Base-by-base conservation (phyloP, 2,888 invertebrate genomes). In the Synanthedon vespiformis region DNA sequence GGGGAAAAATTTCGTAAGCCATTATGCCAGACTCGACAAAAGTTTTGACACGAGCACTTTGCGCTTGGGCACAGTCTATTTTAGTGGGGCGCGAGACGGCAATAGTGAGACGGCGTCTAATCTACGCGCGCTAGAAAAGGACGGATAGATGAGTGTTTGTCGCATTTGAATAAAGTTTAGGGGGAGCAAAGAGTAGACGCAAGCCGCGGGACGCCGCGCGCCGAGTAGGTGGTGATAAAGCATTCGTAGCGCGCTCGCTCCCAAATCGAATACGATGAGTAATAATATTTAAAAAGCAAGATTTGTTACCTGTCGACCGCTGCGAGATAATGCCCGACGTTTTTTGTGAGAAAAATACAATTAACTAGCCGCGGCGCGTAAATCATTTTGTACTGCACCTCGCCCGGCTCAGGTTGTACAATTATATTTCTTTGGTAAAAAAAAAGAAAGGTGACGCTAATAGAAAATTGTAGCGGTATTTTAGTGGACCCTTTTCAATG, bases 141-240 rank as follows among this genome's bases (percentile, higher is more conserved):
- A 85, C 62, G 69, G 80, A 67, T 79, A 79, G 74, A 79, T 64
- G 68, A 76, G 77, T 79, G 79, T 80, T 75, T 79, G 82, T 79
- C 79, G 80, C 80, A 82, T 84, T 81, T 80, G 80, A 83, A 83
- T 83, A 83, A 84, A 84, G 81, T 86, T 86, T 86, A 79, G 82
- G 87, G 85, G 86, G 79, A 80, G 81, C 76, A 76, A 72, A 80
- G 73, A 80, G 73, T 75, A 68, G 34, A 62, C 72, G 76, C 77
- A 80, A 84, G 66, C 85, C 72, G 75, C 84, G 85, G 69, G 79
- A 78, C 84, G 84, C 85, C 72, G 76, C 84, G 85, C 70, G 79
- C 79, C 84, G 84, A 87, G 85, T 87, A 86, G 88, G 88, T 87
- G 88, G 88, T 84, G 85, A 85, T 87, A 86, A 86, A 88, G 84